phyloP scores from a whole-genome alignment of 2,888 invertebrate genomes.

The Leucophenga maculata region DNA sequence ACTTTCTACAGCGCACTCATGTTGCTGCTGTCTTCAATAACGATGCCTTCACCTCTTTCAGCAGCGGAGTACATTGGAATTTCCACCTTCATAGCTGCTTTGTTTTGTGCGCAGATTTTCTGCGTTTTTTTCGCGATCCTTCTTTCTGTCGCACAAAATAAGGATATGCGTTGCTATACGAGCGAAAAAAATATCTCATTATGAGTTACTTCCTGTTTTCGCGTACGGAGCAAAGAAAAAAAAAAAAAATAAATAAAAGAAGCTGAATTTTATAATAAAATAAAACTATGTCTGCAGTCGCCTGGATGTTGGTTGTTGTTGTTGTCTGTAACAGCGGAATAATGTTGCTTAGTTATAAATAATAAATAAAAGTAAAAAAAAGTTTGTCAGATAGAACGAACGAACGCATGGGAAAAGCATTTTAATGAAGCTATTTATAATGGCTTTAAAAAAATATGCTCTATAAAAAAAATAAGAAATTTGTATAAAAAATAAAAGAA shows the following conservation, averaged over 20 bases:
- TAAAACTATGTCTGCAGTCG: conserved; percentile 21
- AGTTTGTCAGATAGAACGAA: neutral
- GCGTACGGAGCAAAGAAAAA: neutral
- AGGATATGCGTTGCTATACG: conserved; percentile 32
- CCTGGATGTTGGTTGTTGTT: neutral
- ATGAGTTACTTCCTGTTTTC: conserved; percentile 26
- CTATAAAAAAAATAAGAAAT: conserved; percentile 4
- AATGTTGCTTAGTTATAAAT: conserved; percentile 14
- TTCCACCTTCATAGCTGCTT: conserved; percentile 15
- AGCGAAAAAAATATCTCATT: conserved; percentile 10
- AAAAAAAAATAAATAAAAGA: neutral
- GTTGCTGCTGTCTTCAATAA: conserved; percentile 8
- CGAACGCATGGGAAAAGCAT: neutral
- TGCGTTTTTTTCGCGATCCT: conserved; percentile 17
- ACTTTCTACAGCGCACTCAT: conserved; percentile 41
- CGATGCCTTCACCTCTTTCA: neutral
- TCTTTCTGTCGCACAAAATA: conserved; percentile 25
- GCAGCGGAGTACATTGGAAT: neutral
- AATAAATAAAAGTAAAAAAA: neutral
- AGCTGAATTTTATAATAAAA: conserved; percentile 5
- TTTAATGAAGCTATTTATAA: conserved; percentile 27
- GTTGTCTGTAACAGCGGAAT: neutral
- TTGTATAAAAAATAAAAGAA: neutral
- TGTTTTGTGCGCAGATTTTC: conserved; percentile 43
- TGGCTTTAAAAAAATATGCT: conserved; percentile 4